These are phyloP conservation scores for Poeciliopsis turrubarensis DNA, from an alignment of 2,113 vertebrate genomes.

Conservation along the genomic window DNA sequence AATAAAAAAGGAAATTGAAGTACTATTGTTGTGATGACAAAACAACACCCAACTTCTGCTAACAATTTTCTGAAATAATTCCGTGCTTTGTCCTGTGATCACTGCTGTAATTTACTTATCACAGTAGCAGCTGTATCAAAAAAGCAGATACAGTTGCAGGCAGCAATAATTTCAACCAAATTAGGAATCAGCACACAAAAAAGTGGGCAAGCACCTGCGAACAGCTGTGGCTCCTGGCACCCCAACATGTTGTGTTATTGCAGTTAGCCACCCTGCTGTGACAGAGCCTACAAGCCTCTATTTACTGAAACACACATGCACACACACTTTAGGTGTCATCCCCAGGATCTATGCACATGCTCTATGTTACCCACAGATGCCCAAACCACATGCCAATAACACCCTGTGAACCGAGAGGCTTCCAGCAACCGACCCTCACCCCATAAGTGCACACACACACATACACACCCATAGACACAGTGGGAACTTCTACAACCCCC, in stretches of 20 bases:
- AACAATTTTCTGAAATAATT: neutral
- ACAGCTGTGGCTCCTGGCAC: constrained; percentile 31
- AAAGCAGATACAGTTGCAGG: constrained; percentile 1
- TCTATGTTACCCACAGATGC: constrained; percentile 30
- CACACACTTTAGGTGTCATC: neutral
- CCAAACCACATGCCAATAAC: constrained; percentile 51
- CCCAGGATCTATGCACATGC: constrained; percentile 1
- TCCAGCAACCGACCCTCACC: constrained; percentile 39
- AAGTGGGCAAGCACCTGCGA: constrained; percentile 6
- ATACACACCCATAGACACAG: constrained; percentile 15
- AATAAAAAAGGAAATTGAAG: too few relatives aligned
- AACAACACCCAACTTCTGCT: neutral
- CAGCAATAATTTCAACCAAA: constrained; percentile 11
- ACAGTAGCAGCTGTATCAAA: neutral
- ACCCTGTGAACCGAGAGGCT: constrained; percentile 53
- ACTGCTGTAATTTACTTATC: neutral
- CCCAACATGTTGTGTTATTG: constrained; percentile 28
- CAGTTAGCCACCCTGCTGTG: constrained; percentile 29
- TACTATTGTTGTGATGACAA: too few relatives aligned
- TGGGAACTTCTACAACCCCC: constrained; percentile 48
- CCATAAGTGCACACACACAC: constrained; percentile 15
- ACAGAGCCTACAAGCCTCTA: constrained; percentile 8
- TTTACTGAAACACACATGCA: constrained; percentile 1
- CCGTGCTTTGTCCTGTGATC: neutral
- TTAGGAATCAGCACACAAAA: constrained; percentile 7